phyloP scores from a whole-genome alignment of 2,888 invertebrate genomes.

The Galeruca laticollis region DNA sequence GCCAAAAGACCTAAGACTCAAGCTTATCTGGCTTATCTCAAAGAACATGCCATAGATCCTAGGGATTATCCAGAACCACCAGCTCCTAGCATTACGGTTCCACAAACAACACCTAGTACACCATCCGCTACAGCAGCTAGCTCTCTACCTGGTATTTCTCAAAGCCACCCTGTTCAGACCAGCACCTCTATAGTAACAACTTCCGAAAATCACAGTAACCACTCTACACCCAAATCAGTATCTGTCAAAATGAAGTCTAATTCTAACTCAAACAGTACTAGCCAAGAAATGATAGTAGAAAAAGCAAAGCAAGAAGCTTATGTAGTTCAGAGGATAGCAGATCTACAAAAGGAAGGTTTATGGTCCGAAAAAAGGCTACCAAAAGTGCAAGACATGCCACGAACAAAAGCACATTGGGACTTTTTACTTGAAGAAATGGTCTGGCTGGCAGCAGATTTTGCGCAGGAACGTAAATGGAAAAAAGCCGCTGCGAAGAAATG shows the following conservation, averaged over 20 bases:
- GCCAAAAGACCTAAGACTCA: conserved; percentile 83
- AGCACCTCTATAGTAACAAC: conserved; percentile 36
- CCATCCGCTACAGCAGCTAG: conserved; percentile 62
- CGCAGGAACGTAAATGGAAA: conserved; percentile 98
- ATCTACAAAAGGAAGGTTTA: conserved; percentile 92
- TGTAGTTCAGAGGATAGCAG: conserved; percentile 91
- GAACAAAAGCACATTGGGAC: conserved; percentile 98
- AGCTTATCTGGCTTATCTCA: conserved; percentile 80
- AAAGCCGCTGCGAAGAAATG: conserved; percentile 95
- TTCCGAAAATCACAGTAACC: conserved; percentile 31
- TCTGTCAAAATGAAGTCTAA: conserved; percentile 46
- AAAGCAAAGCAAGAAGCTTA: conserved; percentile 93
- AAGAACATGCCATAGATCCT: conserved; percentile 69
- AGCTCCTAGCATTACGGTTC: conserved; percentile 59
- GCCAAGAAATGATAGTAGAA: conserved; percentile 84
- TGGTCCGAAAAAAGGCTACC: conserved; percentile 95
- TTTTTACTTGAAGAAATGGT: conserved; percentile 98
- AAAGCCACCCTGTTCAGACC: conserved; percentile 46
- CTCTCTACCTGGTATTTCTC: conserved; percentile 63
- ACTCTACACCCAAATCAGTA: conserved; percentile 37
- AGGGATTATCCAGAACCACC: conserved; percentile 54
- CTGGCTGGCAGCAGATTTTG: conserved; percentile 98
- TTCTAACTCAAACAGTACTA: conserved; percentile 54
- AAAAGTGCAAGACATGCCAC: conserved; percentile 79
- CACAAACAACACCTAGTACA: conserved; percentile 57